Conservation (phyloP, 2,888 invertebrate species). For the Cancer borealis region DNA sequence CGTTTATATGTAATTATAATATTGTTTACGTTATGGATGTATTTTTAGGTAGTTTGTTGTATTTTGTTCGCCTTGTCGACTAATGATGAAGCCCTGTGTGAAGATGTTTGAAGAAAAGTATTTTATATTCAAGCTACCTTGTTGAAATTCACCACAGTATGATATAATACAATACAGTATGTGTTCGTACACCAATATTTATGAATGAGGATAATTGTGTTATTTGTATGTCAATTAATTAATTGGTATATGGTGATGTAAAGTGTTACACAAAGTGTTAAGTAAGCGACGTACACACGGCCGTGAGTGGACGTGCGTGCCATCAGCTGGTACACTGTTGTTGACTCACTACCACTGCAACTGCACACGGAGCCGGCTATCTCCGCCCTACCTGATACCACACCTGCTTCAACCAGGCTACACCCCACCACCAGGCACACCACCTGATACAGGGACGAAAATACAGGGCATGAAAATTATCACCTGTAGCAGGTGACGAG, state of each 20-base stretch:
- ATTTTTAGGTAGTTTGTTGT: background rate
- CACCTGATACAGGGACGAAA: background rate
- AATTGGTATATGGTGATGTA: background rate
- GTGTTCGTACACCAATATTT: background rate
- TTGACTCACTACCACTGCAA: background rate
- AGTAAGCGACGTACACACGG: background rate
- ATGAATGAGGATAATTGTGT: background rate
- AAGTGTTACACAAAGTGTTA: background rate
- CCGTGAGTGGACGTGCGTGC: background rate
- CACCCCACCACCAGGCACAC: background rate
- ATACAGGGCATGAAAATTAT: background rate
- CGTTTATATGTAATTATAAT: background rate
- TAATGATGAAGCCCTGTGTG: background rate
- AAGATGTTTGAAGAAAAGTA: background rate
- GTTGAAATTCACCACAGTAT: background rate
- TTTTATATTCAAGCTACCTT: background rate
- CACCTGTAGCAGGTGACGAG: background rate
- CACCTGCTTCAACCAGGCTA: background rate
- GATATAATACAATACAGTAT: background rate
- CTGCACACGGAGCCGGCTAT: background rate
- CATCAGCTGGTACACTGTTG: background rate
- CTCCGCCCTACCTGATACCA: background rate
- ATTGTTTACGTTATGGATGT: background rate
- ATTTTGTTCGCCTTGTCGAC: background rate
- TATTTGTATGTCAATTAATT: background rate